phyloP scores from a whole-genome alignment of 2,888 invertebrate genomes.

The Spodoptera exigua region DNA sequence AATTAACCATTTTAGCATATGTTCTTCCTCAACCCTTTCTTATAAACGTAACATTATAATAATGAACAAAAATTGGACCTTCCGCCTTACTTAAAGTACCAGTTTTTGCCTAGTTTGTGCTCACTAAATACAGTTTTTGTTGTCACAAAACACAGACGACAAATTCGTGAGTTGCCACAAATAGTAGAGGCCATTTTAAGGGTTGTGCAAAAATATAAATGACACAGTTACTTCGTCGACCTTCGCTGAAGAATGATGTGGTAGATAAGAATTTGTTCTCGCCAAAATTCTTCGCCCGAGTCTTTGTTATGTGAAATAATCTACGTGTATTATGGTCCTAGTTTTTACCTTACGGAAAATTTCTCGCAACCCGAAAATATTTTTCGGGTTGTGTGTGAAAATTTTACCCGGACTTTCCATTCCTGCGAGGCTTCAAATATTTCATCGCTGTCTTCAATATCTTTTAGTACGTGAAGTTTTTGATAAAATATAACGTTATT shows the following conservation, averaged over 20 bases:
- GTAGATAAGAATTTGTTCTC: slow-evolving; percentile 62
- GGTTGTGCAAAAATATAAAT: slow-evolving; percentile 67
- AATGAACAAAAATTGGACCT: slow-evolving; percentile 30
- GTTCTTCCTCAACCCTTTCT: slow-evolving; percentile 23
- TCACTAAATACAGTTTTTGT: slow-evolving; percentile 45
- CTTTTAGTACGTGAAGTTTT: slow-evolving; percentile 10
- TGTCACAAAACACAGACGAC: slow-evolving; percentile 42
- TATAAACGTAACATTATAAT: slow-evolving; percentile 36
- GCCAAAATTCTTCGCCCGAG: slow-evolving; percentile 46
- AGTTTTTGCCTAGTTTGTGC: too few relatives aligned
- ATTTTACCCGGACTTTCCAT: slow-evolving; percentile 8
- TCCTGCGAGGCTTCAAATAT: slow-evolving; percentile 12
- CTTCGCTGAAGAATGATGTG: slow-evolving; percentile 62
- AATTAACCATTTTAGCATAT: slow-evolving; percentile 35
- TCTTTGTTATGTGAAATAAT: slow-evolving; percentile 53
- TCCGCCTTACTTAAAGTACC: slow-evolving; percentile 8
- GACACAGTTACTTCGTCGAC: slow-evolving; percentile 61
- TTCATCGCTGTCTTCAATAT: slow-evolving; percentile 1
- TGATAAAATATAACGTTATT: slow-evolving; percentile 14
- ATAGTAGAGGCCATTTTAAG: slow-evolving; percentile 50
- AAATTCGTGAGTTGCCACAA: slow-evolving; percentile 45
- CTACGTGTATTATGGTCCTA: slow-evolving; percentile 37
- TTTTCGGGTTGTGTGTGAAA: slow-evolving; percentile 23
- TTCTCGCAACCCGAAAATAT: slow-evolving; percentile 16
- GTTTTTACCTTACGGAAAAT: slow-evolving; percentile 34